Percentiles rank a stretch among this genome's conserved stretches.
phyloP scores from a whole-genome alignment of 2,797 vertebrate species.

The Sebastes minor region DNA sequence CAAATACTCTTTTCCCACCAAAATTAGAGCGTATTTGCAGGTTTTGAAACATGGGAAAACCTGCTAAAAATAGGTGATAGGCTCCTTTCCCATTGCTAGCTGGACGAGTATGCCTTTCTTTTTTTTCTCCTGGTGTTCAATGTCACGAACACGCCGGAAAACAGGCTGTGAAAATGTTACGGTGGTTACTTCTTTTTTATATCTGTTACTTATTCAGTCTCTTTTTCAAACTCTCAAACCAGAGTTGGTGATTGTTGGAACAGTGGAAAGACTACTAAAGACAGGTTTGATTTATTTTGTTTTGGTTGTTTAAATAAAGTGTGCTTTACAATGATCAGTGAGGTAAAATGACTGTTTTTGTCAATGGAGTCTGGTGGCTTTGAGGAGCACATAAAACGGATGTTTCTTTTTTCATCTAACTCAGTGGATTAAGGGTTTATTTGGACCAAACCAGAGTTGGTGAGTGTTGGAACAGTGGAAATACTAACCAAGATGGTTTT shows the following conservation, averaged over 20 bases:
- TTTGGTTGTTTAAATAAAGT: not conserved
- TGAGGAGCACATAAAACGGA: not conserved
- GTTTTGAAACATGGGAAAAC: not conserved
- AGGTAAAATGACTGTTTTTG: not conserved
- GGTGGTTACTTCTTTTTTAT: too few species aligned
- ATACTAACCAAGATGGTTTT: not conserved
- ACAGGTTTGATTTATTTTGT: not conserved
- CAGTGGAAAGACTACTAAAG: not conserved
- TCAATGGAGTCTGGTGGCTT: not conserved
- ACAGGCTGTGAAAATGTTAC: not conserved
- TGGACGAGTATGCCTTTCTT: not conserved
- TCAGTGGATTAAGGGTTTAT: not conserved
- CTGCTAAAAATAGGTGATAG: not conserved
- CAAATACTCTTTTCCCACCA: not conserved
- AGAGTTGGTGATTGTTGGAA: not conserved
- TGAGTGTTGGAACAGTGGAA: not conserved
- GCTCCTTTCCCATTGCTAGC: not conserved
- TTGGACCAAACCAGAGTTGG: not conserved
- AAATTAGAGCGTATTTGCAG: not conserved
- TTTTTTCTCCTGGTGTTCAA: not conserved
- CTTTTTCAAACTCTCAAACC: not conserved
- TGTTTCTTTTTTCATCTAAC: not conserved
- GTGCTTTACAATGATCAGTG: not conserved
- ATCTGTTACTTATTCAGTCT: not conserved
- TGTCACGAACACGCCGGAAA: not conserved